Conservation (phyloP, 2,888 invertebrate genomes). For the Gymnosoma rotundatum region DNA sequence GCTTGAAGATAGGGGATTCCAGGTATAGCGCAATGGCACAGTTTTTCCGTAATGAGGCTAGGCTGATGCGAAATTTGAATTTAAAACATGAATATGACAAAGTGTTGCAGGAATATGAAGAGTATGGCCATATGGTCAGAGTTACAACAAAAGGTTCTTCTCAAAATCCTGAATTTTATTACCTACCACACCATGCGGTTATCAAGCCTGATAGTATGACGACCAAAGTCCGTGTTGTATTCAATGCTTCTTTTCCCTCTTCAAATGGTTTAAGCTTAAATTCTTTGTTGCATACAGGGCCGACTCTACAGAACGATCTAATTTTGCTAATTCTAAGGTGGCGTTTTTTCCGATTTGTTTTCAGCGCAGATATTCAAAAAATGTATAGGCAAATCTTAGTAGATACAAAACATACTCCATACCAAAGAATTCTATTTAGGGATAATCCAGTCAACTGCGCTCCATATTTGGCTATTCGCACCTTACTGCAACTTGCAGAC, state of each 20-base stretch:
- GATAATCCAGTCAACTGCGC: constrained; percentile 55
- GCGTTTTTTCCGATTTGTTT: constrained; percentile 48
- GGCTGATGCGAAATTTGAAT: neutral
- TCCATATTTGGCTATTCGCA: constrained; percentile 65
- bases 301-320: constrained; percentile 62
- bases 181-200: constrained; percentile 45
- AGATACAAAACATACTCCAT: constrained; percentile 12
- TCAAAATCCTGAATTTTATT: neutral
- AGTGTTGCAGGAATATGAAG: constrained; percentile 18
- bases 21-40: constrained; percentile 11
- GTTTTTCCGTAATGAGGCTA: constrained; percentile 1
- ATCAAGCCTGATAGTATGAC: constrained; percentile 32
- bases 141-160: neutral
- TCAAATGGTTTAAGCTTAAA: constrained; percentile 60
- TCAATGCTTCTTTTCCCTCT: constrained; percentile 63
- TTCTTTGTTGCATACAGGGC: constrained; percentile 53
- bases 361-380: constrained; percentile 59
- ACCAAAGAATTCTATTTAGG: constrained; percentile 39
- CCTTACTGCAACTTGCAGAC: constrained; percentile 53
- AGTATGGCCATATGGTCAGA: constrained; percentile 11
- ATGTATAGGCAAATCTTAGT: constrained; percentile 60
- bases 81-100: constrained; percentile 23
- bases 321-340: constrained; percentile 55
- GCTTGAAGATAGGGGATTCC: neutral
- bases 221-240: constrained; percentile 58